These are phyloP conservation scores for Smithornis capensis DNA, from an alignment of 2,113 vertebrate species.

Conservation along the genomic window DNA sequence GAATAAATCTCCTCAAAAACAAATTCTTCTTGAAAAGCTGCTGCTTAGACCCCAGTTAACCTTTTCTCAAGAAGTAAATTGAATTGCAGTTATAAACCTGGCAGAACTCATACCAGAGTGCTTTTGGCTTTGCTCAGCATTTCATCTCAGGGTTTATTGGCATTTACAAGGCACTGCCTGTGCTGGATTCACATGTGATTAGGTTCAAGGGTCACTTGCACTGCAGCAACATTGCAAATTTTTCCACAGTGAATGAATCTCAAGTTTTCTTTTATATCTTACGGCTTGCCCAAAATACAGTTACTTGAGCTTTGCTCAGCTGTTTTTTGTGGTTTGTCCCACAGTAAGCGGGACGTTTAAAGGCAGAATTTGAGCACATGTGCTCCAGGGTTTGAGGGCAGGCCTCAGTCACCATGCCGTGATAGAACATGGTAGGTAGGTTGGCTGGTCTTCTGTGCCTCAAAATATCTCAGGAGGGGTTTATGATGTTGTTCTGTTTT, in stretches of 20 bases:
- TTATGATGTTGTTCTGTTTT: background rate
- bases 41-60: conserved; percentile 4
- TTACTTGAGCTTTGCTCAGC: background rate
- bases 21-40: background rate
- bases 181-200: background rate
- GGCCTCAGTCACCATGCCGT: background rate
- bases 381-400: background rate
- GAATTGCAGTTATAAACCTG: conserved; percentile 27
- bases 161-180: background rate
- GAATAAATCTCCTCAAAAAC: conserved; percentile 8
- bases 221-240: background rate
- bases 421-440: background rate
- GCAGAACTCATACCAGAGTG: background rate
- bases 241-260: background rate
- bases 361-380: background rate
- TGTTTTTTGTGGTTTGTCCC: background rate
- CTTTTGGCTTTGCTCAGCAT: conserved; percentile 1
- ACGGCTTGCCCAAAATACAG: background rate
- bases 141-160: background rate
- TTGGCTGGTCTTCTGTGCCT: background rate
- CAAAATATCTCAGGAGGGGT: background rate
- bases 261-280: background rate
- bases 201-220: background rate
- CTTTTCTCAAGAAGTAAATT: conserved; percentile 20
- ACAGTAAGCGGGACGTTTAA: background rate